A percentile compares a stretch with the other conserved stretches of the same genome.
These are phyloP conservation scores for Monomorium pharaonis DNA, from an alignment of 1,140 invertebrate species.

Conservation along the genomic window DNA sequence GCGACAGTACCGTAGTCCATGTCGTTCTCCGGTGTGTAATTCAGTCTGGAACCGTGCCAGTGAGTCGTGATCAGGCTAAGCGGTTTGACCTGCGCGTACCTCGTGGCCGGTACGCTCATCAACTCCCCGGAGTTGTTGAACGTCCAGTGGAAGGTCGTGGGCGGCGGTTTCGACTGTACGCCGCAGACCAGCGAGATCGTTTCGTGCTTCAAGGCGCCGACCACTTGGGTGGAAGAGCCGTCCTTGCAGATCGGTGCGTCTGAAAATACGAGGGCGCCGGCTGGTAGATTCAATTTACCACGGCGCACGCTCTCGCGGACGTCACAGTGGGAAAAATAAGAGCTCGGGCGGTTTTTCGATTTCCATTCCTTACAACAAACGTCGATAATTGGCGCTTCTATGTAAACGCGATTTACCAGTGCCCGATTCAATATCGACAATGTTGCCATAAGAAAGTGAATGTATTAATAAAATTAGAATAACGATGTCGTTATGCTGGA, in stretches of 20 bases:
- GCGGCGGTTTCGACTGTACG: constrained; percentile 93
- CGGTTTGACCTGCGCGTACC: constrained; percentile 85
- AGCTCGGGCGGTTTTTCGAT: background rate
- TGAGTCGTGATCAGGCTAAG: constrained; percentile 81
- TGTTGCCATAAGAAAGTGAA: constrained; percentile 11
- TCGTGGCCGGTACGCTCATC: constrained; percentile 89
- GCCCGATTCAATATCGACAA: background rate
- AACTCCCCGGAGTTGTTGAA: constrained; percentile 95
- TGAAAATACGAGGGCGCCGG: constrained; percentile 80
- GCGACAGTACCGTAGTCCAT: constrained; percentile 95
- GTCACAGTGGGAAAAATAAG: constrained; percentile 10
- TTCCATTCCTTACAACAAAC: background rate
- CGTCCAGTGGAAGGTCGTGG: constrained; percentile 93
- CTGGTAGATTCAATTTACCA: constrained; percentile 44
- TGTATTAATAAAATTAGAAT: constrained; percentile 45
- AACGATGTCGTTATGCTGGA: background rate
- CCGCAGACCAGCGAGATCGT: constrained; percentile 92
- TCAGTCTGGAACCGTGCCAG: constrained; percentile 90
- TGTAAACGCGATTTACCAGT: constrained; percentile 33
- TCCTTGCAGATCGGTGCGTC: constrained; percentile 92
- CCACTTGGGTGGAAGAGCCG: constrained; percentile 89
- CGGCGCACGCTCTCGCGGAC: background rate
- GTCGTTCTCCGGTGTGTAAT: constrained; percentile 93
- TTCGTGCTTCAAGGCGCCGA: constrained; percentile 94
- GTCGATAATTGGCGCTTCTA: constrained; percentile 38